Evolutionary conservation across 92 coral and sea anemone species (phyloP).

Genomic region (Parazoanthus darwini): DNA sequence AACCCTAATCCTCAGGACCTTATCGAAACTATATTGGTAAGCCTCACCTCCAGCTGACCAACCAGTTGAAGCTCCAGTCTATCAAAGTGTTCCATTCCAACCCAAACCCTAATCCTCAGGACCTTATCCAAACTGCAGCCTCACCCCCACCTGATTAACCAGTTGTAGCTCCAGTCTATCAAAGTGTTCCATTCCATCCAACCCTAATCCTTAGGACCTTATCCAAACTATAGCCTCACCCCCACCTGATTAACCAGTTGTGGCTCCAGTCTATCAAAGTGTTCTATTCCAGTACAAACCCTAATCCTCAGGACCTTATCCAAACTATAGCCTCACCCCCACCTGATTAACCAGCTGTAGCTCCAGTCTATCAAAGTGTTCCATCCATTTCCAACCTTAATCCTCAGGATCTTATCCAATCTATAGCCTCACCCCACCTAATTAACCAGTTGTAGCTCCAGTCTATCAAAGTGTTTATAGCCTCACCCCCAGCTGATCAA

Average conservation of each 20-base stretch:
- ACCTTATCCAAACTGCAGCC: too few species aligned
- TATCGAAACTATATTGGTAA: too few species aligned
- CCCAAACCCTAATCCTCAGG: neutral
- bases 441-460: too few species aligned
- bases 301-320: neutral
- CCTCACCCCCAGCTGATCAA: too few species aligned
- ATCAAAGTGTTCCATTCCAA: constrained; percentile 65
- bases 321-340: constrained; percentile 57
- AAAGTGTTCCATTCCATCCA: constrained; percentile 76
- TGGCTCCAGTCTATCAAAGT: constrained; percentile 97
- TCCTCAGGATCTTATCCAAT: neutral
- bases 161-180: constrained; percentile 98
- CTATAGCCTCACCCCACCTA: too few species aligned
- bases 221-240: constrained; percentile 43
- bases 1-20: neutral
- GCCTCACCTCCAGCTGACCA: too few species aligned
- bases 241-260: constrained; percentile 96
- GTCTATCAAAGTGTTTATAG: too few species aligned
- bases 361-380: neutral
- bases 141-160: constrained; percentile 94
- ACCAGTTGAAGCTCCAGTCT: constrained; percentile 25
- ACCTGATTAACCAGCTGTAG: constrained; percentile 49
- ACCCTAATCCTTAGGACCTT: neutral
- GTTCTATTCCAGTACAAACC: constrained; percentile 61
- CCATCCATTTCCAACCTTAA: neutral